Evolutionary conservation across 1,140 invertebrate genomes (phyloP), one percentile per base, ranked within the genome.

Genomic region (Dreissena rostriformis): DNA sequence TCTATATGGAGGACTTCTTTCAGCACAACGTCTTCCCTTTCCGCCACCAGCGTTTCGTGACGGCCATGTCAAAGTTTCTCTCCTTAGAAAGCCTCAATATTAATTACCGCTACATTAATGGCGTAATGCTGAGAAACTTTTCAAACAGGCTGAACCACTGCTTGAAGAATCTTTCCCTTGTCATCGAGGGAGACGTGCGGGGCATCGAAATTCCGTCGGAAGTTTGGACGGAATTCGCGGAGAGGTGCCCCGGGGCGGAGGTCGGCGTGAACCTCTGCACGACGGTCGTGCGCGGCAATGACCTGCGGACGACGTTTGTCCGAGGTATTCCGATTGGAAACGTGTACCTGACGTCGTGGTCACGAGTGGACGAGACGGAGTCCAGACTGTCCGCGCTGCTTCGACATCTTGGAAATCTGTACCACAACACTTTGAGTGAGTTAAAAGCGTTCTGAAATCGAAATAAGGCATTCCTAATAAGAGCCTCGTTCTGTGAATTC

Each of bases 1-100:
- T 86, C 17, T 86, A 84, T 51, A 75, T 87, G 52, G 87, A 88
- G 71, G 86, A 88, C 73, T 78, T 88, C 51, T 88, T 88, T 29
- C 75, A 86, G 29, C 81, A 84, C 14, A 79, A 82, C 29, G 61
- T 88, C 52, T 61, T 79, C 10, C 87, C 87, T n/a, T 67, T 73
- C 22, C 55, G 57, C n/a, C 53, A 74, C 22, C 55, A 15, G 57
- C 63, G 87, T 24, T 88, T 86, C 24, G 24, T 79, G 7, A 29
- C 26, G 39, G 84, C 86, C 24, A 72, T 88, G 28, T 70, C 74
- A 0, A 86, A 86, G 79, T 85, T 88, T n/a, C 24, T 19, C 24
- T 68, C 49, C 0, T 26, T 88, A n/a, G 26, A 66, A 39, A 74
- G 76, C 17, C 49, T 87, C 8, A 85, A 88, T 51, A 84, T 85